Base-by-base conservation (phyloP, 2,797 vertebrate species). In the Karalla daura region DNA sequence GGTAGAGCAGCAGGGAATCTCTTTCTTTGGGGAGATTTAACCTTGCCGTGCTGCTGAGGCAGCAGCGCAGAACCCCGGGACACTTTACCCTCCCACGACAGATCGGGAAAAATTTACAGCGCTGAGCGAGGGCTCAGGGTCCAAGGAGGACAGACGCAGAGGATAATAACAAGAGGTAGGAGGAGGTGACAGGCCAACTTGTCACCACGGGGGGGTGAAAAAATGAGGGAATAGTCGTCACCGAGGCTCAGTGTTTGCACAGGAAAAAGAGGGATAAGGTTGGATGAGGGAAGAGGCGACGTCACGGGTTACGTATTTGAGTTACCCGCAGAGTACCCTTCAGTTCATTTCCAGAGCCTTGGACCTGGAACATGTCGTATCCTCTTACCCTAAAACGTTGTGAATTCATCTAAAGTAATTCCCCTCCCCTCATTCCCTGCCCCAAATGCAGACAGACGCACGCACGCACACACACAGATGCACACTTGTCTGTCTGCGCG, bases 21-120 rank as follows among this genome's bases (percentile, higher is more conserved):
- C 60, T 71, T 65, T 67, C 81, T 68, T 85, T 74, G 71, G 60
- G 54, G 52, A 77, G 77, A 74, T 77, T 81, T 83, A 88, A 86
- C 87, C 88, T 92, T 88, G 82, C 74, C 75, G 67, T 53, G 75
- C 49, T 82, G 89, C 90, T 91, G 91, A 90, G 75, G 60, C 81
- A 84, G 91, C 88, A 78, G 58, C 83, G 25, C 51, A 33, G 76
- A 83, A 69, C 80, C 63, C 70, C 65, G 17, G 83, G 81, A 84
- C 67, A 60, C 53, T 39, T 63, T 32, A n/a, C 36, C 9, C 24
- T n/a, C n/a, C 24, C 28, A 21, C 43, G 51, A 66, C 54, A 53
- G 63, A 78, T 11, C 1, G n/a, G 51, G 28, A 8, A 30, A 45
- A 53, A 24, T 21, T 46, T 6, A 41, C 24, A 64, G 44, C 12